Evolutionary conservation across 2,888 invertebrate genomes (phyloP).

Genomic region (Netelia virgata): DNA sequence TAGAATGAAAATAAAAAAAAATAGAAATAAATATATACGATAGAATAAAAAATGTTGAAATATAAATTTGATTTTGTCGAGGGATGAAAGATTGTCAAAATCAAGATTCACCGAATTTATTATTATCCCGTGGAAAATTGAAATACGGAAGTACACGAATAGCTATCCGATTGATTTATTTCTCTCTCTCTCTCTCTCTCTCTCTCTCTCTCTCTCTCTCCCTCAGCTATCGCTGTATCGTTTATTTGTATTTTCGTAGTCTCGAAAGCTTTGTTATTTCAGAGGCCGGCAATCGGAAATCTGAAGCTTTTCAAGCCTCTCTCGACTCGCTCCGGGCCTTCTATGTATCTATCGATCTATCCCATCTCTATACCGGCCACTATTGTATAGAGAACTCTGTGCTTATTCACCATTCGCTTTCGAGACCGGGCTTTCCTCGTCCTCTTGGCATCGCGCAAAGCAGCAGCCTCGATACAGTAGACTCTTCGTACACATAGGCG

Average conservation of each 20-base stretch:
- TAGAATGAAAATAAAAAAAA: neutral
- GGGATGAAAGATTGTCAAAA: neutral
- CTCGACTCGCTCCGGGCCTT: constrained; percentile 26
- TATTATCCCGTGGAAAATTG: neutral
- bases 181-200: neutral
- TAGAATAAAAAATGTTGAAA: neutral
- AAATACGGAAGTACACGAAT: neutral
- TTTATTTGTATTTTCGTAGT: constrained; percentile 36
- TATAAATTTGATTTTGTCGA: neutral
- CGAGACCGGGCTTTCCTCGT: constrained; percentile 42
- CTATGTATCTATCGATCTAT: constrained; percentile 13
- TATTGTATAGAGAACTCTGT: constrained; percentile 44
- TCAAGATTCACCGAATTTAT: neutral
- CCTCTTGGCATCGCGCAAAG: constrained; percentile 34
- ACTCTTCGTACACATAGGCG: constrained; percentile 6
- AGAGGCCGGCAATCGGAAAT: constrained; percentile 51
- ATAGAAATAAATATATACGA: neutral
- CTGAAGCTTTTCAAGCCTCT: constrained; percentile 61
- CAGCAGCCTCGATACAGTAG: constrained; percentile 31
- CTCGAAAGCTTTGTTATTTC: constrained; percentile 52
- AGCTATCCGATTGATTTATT: neutral
- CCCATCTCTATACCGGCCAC: constrained; percentile 25
- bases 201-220: neutral
- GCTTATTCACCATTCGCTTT: constrained; percentile 61
- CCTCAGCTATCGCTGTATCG: neutral